Evolutionary conservation across 30 jellyfish, hydroid and myxozoan genomes (phyloP), one percentile per base, ranked within the genome.

Genomic region (Cassiopea xamachana): DNA sequence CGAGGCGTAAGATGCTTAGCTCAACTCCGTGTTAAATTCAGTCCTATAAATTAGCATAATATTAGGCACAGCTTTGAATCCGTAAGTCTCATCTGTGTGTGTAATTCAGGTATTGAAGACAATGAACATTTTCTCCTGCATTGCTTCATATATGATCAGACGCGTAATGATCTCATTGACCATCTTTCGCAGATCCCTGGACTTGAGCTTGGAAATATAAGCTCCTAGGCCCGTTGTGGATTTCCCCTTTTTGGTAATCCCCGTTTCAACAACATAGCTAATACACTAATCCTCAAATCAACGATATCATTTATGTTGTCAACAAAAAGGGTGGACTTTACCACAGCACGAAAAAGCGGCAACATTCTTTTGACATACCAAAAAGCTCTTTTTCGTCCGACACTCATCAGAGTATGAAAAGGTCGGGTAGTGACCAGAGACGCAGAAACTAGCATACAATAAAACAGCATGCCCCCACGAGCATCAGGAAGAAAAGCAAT

Each of bases 1-100:
- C 46, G 50, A 46, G 88, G 88, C 27, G 79, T 79, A 17, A 79
- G 79, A 79, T 58, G 88, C 79, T 27, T 79, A 58, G 50, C 88
- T 6, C 47, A 79, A 7, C 88, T 79, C 79, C 83, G 88, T 27
- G 88, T 51, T 79, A 58, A 46, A 58, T 79, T 79, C 50, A 79
- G 88, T 51, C 88, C 88, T 15, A 12, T 79, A 48, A 79, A 79
- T 46, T 82, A 49, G 50, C 88, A 79, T 58, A 5, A 60, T 39
- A 27, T 75, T 75, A n/a, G 19, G 79, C 79, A 69, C 79, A 69
- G n/a, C 79, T 69, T 69, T 69, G 79, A 8, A 59, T 59, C 69
- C 14, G 69, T 59, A 59, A 7, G 69, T 59, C 69, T 27, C 39
- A 27, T 27, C 39, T 27, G 39, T 27, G 39, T 27, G 39, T 27